phyloP scores from a whole-genome alignment of 2,113 vertebrate genomes.

The Caracal caracal region DNA sequence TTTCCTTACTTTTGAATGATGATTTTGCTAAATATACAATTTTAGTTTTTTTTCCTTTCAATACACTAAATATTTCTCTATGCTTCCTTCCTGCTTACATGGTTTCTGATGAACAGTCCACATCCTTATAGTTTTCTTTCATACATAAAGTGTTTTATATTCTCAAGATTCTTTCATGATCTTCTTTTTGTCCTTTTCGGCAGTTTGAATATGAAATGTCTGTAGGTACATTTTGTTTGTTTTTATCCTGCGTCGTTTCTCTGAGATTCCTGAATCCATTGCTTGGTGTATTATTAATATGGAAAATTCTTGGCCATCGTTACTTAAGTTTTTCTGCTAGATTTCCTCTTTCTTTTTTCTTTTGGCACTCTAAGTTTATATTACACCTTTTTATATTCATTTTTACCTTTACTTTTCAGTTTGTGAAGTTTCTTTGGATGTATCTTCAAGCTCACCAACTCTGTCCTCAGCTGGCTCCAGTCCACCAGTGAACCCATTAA shows the following conservation, averaged over 20 bases:
- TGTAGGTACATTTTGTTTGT: neutral
- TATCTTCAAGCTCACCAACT: neutral
- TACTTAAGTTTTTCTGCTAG: neutral
- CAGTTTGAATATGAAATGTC: neutral
- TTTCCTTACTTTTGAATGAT: neutral
- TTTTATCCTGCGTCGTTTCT: neutral
- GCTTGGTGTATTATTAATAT: neutral
- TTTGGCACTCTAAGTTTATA: neutral
- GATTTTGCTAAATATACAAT: neutral
- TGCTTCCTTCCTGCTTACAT: too few species aligned
- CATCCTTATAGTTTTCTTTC: neutral
- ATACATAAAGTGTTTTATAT: neutral
- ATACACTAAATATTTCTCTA: neutral
- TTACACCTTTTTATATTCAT: neutral
- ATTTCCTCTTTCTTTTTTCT: neutral
- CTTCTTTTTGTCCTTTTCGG: neutral
- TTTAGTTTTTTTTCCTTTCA: neutral
- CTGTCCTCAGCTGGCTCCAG: neutral
- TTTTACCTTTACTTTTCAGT: neutral
- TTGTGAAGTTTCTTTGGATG: neutral
- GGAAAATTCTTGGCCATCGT: neutral
- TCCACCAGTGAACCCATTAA: neutral
- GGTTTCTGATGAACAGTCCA: too few species aligned
- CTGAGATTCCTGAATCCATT: neutral
- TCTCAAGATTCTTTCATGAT: neutral